phyloP scores from a whole-genome alignment of 1,140 invertebrate genomes.

The Diabrotica virgifera region DNA sequence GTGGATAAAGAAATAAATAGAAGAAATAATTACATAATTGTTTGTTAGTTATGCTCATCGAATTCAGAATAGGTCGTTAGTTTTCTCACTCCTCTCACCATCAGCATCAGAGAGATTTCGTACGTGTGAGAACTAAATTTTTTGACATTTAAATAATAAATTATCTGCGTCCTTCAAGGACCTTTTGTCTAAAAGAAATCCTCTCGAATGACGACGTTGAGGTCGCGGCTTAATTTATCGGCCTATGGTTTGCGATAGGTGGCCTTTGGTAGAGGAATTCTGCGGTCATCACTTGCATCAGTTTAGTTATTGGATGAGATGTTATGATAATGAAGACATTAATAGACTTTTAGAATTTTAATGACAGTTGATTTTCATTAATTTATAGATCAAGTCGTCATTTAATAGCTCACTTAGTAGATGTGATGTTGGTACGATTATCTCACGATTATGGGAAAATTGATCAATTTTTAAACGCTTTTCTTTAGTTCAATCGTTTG shows the following conservation, averaged over 20 bases:
- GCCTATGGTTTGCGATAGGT: background rate
- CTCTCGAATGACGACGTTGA: background rate
- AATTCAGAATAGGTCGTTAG: background rate
- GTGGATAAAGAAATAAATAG: too few species aligned
- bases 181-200: background rate
- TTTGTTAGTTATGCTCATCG: background rate
- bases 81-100: background rate
- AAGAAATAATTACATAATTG: too few species aligned
- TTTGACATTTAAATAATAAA: background rate
- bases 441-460: too few species aligned
- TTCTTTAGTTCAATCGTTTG: too few species aligned
- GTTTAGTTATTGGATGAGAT: too few species aligned
- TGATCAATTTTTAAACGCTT: too few species aligned
- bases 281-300: background rate
- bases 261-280: background rate
- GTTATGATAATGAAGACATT: too few species aligned
- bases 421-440: too few species aligned
- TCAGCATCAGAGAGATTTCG: background rate
- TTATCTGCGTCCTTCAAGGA: background rate
- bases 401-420: too few species aligned
- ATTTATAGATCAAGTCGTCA: too few species aligned
- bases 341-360: too few species aligned
- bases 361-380: too few species aligned
- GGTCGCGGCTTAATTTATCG: background rate
- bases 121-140: background rate